Evolutionary conservation across 1,140 invertebrate species (phyloP).

Genomic region (Neodiprion lecontei): DNA sequence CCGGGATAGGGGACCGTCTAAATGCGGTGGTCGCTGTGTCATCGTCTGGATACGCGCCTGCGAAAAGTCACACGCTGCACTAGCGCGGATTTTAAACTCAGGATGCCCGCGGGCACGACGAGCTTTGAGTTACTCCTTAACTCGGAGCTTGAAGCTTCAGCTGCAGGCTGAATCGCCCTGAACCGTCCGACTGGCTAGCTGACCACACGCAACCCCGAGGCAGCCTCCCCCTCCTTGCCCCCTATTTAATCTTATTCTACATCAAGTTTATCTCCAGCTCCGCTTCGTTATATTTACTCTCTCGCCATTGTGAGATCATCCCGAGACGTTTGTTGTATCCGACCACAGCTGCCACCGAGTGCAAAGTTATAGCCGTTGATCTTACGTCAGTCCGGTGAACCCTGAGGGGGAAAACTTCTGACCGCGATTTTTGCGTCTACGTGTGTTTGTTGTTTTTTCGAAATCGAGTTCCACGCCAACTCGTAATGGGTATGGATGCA

Average conservation of each 20-base stretch:
- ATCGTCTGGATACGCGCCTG: constrained; percentile 41
- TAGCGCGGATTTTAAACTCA: neutral
- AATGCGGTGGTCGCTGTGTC: constrained; percentile 39
- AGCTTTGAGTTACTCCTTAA: neutral
- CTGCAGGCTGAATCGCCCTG: neutral
- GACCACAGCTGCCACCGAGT: no score
- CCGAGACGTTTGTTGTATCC: neutral
- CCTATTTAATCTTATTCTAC: neutral
- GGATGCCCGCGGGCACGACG: neutral
- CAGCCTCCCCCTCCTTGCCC: neutral
- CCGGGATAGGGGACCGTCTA: constrained; percentile 32
- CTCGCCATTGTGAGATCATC: neutral
- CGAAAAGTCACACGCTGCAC: neutral
- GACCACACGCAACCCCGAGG: no score
- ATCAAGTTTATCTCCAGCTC: neutral
- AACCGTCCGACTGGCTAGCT: neutral
- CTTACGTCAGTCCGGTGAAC: no score
- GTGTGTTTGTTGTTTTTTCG: no score
- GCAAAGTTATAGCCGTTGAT: no score
- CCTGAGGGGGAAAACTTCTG: no score
- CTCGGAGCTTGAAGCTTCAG: neutral
- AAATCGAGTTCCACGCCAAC: no score
- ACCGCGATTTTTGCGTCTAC: no score
- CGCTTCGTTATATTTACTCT: constrained; percentile 5
- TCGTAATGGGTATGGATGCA: no score